Conservation (phyloP, 2,113 vertebrate species). For the Alaudala cheleensis region DNA sequence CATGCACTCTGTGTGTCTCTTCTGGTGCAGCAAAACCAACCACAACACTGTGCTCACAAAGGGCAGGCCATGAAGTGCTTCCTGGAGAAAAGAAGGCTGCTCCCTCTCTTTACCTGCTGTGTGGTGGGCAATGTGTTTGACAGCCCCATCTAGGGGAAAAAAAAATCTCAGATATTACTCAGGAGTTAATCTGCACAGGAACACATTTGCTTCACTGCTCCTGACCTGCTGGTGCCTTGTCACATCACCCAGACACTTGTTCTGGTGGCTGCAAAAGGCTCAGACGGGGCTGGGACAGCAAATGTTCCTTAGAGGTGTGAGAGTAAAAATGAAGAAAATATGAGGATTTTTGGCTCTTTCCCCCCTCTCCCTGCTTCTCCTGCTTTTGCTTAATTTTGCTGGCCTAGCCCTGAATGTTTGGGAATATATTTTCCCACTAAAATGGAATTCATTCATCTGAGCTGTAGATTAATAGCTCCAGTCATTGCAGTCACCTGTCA, state of each 20-base stretch:
- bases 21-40: background rate
- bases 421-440: background rate
- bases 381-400: background rate
- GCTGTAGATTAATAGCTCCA: background rate
- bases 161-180: background rate
- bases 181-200: background rate
- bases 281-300: background rate
- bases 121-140: background rate
- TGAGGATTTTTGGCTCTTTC: background rate
- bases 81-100: background rate
- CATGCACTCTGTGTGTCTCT: background rate
- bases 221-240: background rate
- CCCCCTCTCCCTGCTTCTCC: rapidly evolving
- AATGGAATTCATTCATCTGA: slow-evolving; percentile 1
- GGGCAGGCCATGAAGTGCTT: background rate
- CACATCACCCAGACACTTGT: background rate
- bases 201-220: background rate
- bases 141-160: background rate
- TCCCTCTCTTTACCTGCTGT: background rate
- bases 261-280: background rate
- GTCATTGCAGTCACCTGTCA: background rate
- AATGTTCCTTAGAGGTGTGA: background rate
- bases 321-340: background rate
- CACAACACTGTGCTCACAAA: background rate
- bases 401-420: background rate